These are phyloP conservation scores for Yponomeuta plumbellus DNA, from an alignment of 2,888 invertebrate species.

Conservation along the genomic window DNA sequence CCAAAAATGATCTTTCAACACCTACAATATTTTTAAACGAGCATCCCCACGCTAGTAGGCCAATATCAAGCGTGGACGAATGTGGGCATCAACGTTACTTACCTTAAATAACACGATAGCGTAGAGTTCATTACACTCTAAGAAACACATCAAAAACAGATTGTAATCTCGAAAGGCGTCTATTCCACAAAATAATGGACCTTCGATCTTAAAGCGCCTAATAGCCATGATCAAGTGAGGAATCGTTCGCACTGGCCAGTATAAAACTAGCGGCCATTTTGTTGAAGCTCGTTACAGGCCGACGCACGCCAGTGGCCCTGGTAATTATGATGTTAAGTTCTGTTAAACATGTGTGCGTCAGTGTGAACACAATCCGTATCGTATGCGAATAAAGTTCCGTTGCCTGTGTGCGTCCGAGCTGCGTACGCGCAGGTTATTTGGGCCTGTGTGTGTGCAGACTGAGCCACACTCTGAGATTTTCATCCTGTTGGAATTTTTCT, in stretches of 20 bases:
- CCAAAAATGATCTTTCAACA: no score
- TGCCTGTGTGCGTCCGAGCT: conserved; percentile 30
- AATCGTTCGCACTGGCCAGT: conserved; percentile 49
- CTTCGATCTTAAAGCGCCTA: conserved; percentile 23
- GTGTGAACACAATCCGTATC: conserved; percentile 33
- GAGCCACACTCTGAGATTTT: no score
- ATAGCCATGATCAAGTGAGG: conserved; percentile 42
- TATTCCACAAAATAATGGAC: neutral
- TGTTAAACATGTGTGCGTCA: conserved; percentile 37
- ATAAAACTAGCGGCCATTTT: conserved; percentile 71
- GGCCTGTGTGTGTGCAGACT: conserved; percentile 23
- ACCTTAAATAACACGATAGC: neutral
- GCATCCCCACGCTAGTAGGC: no score
- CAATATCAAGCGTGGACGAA: no score
- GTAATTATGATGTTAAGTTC: conserved; percentile 66
- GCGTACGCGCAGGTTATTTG: conserved; percentile 30
- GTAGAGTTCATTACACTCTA: neutral
- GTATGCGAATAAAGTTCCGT: conserved; percentile 41
- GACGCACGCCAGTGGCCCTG: conserved; percentile 71
- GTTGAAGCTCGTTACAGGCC: conserved; percentile 72
- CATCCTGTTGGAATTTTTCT: no score
- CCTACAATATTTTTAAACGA: no score
- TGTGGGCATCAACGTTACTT: neutral
- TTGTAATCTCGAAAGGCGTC: neutral
- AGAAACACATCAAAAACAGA: neutral